Percentiles rank a stretch among this genome's conserved stretches.
These are phyloP conservation scores for Toxonevra muliebris DNA, from an alignment of 2,888 invertebrate species.

Conservation along the genomic window DNA sequence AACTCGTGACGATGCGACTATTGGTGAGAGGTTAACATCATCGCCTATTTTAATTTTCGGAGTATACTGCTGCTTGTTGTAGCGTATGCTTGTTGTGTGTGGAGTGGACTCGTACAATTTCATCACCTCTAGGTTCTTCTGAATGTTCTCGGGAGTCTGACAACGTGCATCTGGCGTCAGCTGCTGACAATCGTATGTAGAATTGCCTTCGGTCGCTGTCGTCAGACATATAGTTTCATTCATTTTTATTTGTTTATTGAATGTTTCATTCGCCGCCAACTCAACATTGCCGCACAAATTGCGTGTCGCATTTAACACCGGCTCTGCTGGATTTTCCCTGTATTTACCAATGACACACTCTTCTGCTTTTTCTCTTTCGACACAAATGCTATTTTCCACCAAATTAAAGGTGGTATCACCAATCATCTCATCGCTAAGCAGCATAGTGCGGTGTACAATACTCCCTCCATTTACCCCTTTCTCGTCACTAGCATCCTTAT, in stretches of 20 bases:
- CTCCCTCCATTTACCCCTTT: slow-evolving; percentile 9
- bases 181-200: slow-evolving; percentile 44
- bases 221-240: slow-evolving; percentile 52
- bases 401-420: slow-evolving; percentile 59
- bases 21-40: slow-evolving; percentile 59
- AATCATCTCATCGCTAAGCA: slow-evolving; percentile 58
- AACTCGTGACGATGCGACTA: slow-evolving; percentile 42
- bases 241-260: slow-evolving; percentile 43
- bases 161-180: slow-evolving; percentile 43
- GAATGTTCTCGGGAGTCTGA: slow-evolving; percentile 55
- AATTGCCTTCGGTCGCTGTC: slow-evolving; percentile 39
- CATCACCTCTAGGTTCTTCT: slow-evolving; percentile 13
- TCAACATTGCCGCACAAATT: slow-evolving; percentile 14
- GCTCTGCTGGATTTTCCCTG: slow-evolving; percentile 18
- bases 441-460: slow-evolving; percentile 44
- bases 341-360: neutral
- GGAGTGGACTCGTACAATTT: slow-evolving; percentile 58
- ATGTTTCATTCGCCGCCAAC: slow-evolving; percentile 43
- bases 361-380: slow-evolving; percentile 22
- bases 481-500: neutral
- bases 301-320: slow-evolving; percentile 33
- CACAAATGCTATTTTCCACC: slow-evolving; percentile 53
- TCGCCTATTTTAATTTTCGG: slow-evolving; percentile 51
- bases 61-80: slow-evolving; percentile 50
- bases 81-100: slow-evolving; percentile 44